Conservation (phyloP, 2,797 vertebrate genomes). For the Rachycentron canadum region DNA sequence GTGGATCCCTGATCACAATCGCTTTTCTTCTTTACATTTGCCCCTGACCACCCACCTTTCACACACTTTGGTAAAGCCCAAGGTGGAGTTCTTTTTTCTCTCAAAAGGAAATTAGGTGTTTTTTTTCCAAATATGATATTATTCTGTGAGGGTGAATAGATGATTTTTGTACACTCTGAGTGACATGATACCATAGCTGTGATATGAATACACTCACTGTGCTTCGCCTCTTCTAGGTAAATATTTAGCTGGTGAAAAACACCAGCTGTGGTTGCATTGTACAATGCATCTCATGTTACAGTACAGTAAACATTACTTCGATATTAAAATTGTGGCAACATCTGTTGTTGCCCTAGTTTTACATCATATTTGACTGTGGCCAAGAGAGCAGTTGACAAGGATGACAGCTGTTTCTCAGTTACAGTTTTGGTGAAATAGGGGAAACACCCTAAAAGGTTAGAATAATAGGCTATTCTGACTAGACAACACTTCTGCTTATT, state of each 20-base stretch:
- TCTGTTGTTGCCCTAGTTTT: conserved; percentile 51
- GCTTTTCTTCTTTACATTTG: background rate
- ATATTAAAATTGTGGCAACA: conserved; percentile 48
- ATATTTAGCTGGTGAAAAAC: conserved; percentile 2
- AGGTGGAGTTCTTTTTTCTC: background rate
- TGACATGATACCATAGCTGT: conserved; percentile 9
- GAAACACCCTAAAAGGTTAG: conserved; percentile 16
- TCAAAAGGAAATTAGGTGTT: background rate
- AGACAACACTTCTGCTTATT: background rate
- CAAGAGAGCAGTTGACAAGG: conserved; percentile 3
- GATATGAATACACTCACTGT: background rate
- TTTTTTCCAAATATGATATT: background rate
- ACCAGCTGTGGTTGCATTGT: conserved; percentile 21
- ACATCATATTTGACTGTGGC: conserved; percentile 62
- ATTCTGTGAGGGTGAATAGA: conserved; percentile 16
- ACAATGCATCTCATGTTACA: conserved; percentile 3
- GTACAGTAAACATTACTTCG: conserved; percentile 18
- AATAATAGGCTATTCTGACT: background rate
- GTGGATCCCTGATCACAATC: conserved; percentile 3
- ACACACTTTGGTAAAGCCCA: background rate
- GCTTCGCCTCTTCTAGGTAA: conserved; percentile 2
- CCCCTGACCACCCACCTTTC: conserved; percentile 3
- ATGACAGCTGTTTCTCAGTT: conserved; percentile 77
- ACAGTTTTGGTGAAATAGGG: conserved; percentile 47
- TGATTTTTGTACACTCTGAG: background rate